A percentile compares a stretch with the other conserved stretches of the same genome.
These are phyloP conservation scores for Stictocephala bisonia DNA, from an alignment of 2,888 invertebrate genomes.

Conservation along the genomic window DNA sequence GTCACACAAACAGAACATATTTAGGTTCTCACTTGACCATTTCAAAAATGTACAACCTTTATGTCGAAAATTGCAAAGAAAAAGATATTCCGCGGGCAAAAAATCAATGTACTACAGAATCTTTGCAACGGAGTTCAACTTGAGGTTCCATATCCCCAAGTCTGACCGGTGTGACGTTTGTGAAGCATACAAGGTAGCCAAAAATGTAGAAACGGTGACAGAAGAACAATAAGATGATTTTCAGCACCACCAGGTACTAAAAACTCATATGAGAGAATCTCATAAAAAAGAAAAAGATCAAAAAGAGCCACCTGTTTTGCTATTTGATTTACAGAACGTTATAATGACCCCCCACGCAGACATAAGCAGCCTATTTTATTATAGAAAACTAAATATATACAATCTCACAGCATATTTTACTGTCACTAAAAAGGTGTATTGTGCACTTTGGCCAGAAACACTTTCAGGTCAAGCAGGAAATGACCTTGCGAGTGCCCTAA, in stretches of 20 bases:
- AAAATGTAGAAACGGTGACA: neutral
- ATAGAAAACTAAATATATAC: conserved; percentile 39
- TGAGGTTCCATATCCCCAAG: conserved; percentile 22
- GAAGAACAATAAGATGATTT: conserved; percentile 1
- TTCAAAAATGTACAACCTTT: conserved; percentile 35
- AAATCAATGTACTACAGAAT: conserved; percentile 31
- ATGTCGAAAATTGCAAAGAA: conserved; percentile 35
- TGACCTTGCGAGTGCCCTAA: conserved; percentile 37
- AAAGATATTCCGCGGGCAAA: neutral
- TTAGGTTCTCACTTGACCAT: conserved; percentile 34
- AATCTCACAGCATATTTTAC: conserved; percentile 39
- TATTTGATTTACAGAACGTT: conserved; percentile 42
- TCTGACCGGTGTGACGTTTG: conserved; percentile 35
- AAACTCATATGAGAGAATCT: conserved; percentile 37
- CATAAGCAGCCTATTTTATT: conserved; percentile 32
- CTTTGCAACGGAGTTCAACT: conserved; percentile 39
- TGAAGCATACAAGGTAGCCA: conserved; percentile 30
- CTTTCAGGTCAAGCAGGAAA: conserved; percentile 20
- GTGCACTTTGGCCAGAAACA: conserved; percentile 33
- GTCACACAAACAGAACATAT: conserved; percentile 14
- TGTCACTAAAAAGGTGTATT: conserved; percentile 33
- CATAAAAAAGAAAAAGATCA: no score
- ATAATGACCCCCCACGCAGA: conserved; percentile 30
- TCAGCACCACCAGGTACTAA: neutral
- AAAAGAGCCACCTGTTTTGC: conserved; percentile 7